Conservation (phyloP, 1,140 invertebrate species). For the Atta texana region DNA sequence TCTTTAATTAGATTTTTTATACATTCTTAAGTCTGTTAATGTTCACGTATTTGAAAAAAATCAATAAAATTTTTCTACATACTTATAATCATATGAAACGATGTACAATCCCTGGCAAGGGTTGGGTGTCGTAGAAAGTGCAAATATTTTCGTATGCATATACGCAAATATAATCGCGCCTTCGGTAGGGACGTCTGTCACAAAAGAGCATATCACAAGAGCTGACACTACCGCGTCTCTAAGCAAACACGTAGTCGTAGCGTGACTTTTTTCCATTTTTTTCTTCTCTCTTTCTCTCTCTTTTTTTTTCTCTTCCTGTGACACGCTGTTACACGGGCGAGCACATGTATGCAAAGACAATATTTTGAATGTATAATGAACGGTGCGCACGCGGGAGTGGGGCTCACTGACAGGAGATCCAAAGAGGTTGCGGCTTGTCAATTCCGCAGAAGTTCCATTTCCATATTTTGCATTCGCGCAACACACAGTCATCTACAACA, state of each 20-base stretch:
- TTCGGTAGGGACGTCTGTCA: constrained; percentile 62
- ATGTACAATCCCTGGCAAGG: constrained; percentile 38
- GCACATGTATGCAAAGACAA: constrained; percentile 75
- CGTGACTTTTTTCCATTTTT: constrained; percentile 9
- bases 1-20: not conserved
- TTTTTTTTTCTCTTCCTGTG: not conserved
- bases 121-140: constrained; percentile 65
- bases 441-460: constrained; percentile 30
- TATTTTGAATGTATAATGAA: constrained; percentile 82
- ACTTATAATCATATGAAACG: constrained; percentile 31
- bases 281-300: not conserved
- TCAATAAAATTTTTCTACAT: constrained; percentile 27
- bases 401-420: constrained; percentile 38
- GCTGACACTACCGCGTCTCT: constrained; percentile 73
- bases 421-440: constrained; percentile 45
- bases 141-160: constrained; percentile 72
- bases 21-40: not conserved
- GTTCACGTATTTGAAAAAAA: not conserved
- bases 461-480: constrained; percentile 55
- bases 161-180: constrained; percentile 66
- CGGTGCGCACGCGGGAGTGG: constrained; percentile 50
- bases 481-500: constrained; percentile 57
- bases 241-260: constrained; percentile 68
- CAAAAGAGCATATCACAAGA: constrained; percentile 69
- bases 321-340: constrained; percentile 63